Conservation (phyloP, 2,797 vertebrate genomes). For the Bradypodion ventrale region DNA sequence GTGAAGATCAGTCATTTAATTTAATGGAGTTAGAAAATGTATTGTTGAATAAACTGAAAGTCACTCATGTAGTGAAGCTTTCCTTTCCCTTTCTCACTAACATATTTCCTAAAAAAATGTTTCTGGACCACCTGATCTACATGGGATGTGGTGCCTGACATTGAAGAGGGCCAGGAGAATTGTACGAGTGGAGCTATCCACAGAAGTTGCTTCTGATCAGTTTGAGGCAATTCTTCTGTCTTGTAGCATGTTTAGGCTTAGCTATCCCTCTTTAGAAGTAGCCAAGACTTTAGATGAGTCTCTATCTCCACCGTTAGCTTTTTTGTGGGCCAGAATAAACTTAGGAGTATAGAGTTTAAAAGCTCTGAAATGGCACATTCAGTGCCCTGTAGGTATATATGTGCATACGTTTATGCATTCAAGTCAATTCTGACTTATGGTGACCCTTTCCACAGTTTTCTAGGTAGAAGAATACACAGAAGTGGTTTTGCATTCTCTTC, state of each 20-base stretch:
- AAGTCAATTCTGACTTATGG: no score
- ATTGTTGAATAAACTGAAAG: neutral
- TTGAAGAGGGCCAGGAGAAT: neutral
- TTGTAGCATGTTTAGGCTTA: neutral
- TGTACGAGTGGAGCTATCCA: neutral
- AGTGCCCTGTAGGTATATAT: no score
- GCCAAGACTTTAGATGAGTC: no score
- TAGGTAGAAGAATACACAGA: no score
- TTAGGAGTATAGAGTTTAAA: neutral
- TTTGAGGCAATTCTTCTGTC: neutral
- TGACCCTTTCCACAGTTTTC: no score
- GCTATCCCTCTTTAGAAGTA: neutral
- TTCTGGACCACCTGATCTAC: neutral
- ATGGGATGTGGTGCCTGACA: neutral
- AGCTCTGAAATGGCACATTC: neutral
- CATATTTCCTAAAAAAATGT: neutral
- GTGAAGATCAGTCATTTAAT: neutral
- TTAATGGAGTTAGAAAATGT: conserved; percentile 20
- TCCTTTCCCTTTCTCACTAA: neutral
- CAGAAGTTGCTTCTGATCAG: neutral
- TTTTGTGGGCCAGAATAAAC: neutral
- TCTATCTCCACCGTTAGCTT: neutral
- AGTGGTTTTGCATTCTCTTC: no score
- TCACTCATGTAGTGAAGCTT: neutral
- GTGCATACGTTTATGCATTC: no score